These are phyloP conservation scores for Notocelia uddmanniana DNA, from an alignment of 2,888 invertebrate genomes.

Conservation along the genomic window DNA sequence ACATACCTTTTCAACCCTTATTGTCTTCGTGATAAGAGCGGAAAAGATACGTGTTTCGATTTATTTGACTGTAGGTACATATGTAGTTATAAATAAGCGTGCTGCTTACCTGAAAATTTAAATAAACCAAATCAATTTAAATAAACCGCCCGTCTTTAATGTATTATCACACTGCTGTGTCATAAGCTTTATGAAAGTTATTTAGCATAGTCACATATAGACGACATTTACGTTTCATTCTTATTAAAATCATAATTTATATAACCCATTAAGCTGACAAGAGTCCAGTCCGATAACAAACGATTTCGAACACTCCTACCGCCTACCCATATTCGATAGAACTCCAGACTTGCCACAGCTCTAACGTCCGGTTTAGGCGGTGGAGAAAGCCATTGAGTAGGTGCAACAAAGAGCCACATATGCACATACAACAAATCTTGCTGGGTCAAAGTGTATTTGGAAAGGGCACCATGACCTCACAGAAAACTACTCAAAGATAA, in stretches of 20 bases:
- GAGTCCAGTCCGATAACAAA: background rate
- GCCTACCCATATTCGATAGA: background rate
- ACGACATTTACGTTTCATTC: background rate
- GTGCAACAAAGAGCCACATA: conserved; percentile 8
- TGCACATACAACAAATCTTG: background rate
- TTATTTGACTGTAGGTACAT: too few species aligned
- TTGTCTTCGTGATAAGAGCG: too few species aligned
- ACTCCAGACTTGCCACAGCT: background rate
- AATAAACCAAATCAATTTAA: too few species aligned
- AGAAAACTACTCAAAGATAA: background rate
- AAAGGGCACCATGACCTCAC: background rate
- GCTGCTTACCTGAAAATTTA: too few species aligned
- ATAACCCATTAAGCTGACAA: background rate
- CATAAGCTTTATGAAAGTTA: background rate
- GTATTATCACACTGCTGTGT: too few species aligned
- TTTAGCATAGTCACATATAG: background rate
- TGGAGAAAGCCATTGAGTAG: conserved; percentile 6
- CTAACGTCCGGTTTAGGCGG: background rate
- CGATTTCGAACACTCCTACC: background rate
- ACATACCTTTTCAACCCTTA: too few species aligned
- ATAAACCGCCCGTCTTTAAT: too few species aligned
- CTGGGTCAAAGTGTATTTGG: background rate
- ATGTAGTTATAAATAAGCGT: too few species aligned
- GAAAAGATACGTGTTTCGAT: too few species aligned
- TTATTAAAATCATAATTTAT: background rate